Evolutionary conservation across 2,797 vertebrate genomes (phyloP).

Genomic region (Chromobotia macracanthus): DNA sequence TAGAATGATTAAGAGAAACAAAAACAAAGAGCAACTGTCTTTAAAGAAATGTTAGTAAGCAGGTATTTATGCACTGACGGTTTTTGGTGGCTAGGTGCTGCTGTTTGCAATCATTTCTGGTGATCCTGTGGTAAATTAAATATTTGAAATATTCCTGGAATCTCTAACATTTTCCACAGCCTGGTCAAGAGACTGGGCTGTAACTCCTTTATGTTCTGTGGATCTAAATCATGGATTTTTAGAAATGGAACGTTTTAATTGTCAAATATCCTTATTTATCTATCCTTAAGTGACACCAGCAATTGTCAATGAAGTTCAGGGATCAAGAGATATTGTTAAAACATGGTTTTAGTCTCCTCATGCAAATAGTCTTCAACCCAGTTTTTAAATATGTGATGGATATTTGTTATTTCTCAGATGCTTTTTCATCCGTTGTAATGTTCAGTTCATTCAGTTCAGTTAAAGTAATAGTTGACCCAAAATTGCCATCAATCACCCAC

Average conservation of each 20-base stretch:
- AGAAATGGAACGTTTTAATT: neutral
- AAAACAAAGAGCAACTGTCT: too few species aligned
- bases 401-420: too few species aligned
- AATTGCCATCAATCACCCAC: too few species aligned
- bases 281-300: neutral
- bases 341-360: too few species aligned
- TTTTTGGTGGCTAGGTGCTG: neutral
- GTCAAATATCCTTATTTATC: neutral
- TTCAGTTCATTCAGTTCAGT: too few species aligned
- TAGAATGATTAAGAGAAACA: too few species aligned
- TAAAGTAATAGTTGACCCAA: too few species aligned
- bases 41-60: neutral
- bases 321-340: too few species aligned
- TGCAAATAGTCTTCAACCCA: too few species aligned
- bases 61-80: neutral
- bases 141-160: neutral
- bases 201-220: neutral
- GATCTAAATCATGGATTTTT: neutral
- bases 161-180: neutral
- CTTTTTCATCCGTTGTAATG: too few species aligned
- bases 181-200: neutral
- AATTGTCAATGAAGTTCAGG: neutral
- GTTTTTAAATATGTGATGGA: too few species aligned
- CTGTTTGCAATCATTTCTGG: constrained; percentile 5
- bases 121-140: constrained; percentile 16